These are phyloP conservation scores for Trachymyrmex septentrionalis DNA, from an alignment of 1,140 invertebrate species.

Conservation along the genomic window DNA sequence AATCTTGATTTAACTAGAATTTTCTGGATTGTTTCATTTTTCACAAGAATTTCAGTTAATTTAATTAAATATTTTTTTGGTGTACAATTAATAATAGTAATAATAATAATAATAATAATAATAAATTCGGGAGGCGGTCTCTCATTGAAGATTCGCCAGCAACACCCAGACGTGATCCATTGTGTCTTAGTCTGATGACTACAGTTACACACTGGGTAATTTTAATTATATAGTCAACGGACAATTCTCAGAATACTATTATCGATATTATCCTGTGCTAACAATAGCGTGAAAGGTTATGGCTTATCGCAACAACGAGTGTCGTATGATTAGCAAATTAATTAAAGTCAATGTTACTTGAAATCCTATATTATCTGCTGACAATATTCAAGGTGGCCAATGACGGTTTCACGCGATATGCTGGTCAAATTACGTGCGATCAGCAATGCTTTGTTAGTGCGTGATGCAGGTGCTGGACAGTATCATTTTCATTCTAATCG, in stretches of 20 bases:
- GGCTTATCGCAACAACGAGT: conserved; percentile 27
- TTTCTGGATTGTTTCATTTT: no score
- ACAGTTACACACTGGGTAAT: neutral
- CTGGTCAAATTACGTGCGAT: conserved; percentile 65
- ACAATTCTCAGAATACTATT: neutral
- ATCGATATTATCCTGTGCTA: conserved; percentile 15
- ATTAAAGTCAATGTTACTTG: conserved; percentile 42
- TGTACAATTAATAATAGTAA: no score
- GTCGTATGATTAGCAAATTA: conserved; percentile 20
- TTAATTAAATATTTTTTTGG: no score
- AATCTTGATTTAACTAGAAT: no score
- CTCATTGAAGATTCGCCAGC: no score
- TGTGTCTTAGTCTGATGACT: no score
- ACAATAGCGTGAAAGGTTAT: conserved; percentile 1
- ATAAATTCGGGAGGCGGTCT: no score
- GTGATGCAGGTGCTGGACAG: conserved; percentile 13
- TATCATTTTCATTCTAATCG: conserved; percentile 15
- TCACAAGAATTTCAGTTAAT: no score
- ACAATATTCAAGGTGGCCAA: conserved; percentile 21
- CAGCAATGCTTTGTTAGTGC: conserved; percentile 61
- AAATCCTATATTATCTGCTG: conserved; percentile 49
- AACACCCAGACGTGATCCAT: no score
- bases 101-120: no score
- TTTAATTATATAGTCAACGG: conserved; percentile 1
- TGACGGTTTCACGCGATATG: conserved; percentile 5